These are phyloP conservation scores for Noctua pronuba DNA, from an alignment of 2,888 invertebrate genomes.

Conservation along the genomic window DNA sequence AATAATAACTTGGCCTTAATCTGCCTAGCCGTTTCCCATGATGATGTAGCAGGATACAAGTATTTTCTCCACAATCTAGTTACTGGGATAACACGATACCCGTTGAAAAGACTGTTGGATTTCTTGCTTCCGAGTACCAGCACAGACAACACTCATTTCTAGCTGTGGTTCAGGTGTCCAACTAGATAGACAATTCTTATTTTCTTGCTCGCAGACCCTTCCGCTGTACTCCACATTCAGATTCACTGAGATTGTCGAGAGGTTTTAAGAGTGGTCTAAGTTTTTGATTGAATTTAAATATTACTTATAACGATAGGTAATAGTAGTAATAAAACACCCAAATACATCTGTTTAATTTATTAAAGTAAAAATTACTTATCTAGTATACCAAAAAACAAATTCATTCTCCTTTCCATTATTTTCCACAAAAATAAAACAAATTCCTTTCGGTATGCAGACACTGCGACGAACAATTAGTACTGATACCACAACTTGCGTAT, in stretches of 20 bases:
- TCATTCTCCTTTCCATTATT: slow-evolving; percentile 28
- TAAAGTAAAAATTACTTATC: slow-evolving; percentile 68
- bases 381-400: slow-evolving; percentile 55
- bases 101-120: neutral
- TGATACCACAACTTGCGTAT: slow-evolving; percentile 14
- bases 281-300: too few relatives aligned
- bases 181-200: neutral
- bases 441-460: slow-evolving; percentile 41
- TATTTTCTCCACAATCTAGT: neutral
- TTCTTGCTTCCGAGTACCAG: neutral
- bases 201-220: neutral
- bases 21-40: neutral
- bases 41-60: neutral
- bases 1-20: neutral
- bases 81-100: neutral
- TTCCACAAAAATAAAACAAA: slow-evolving; percentile 46
- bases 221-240: too few relatives aligned
- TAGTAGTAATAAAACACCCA: neutral
- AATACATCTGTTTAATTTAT: slow-evolving; percentile 63
- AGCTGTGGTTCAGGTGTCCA: neutral
- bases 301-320: neutral
- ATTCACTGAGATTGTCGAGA: neutral
- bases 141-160: neutral
- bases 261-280: neutral
- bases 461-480: slow-evolving; percentile 40